Percentiles rank a stretch among this genome's conserved stretches.
Conservation (phyloP, 2,113 vertebrate species). For the Myxocyprinus asiaticus region DNA sequence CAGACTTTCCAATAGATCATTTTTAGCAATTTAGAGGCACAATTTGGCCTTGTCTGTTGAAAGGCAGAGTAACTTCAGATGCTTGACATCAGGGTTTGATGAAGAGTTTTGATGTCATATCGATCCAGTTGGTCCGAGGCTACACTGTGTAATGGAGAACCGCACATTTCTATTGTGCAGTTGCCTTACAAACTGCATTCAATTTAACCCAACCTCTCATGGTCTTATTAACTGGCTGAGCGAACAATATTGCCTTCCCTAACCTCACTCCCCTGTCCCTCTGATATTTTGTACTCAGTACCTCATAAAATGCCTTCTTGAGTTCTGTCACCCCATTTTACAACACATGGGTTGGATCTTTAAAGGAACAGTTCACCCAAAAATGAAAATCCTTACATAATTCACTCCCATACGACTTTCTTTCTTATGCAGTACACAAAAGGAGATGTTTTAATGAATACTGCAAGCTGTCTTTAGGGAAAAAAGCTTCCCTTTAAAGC, state of each 20-base stretch:
- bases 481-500: no score
- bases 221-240: slow-evolving; percentile 14
- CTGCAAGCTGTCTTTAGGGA: no score
- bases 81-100: slow-evolving; percentile 31
- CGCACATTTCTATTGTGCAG: slow-evolving; percentile 33
- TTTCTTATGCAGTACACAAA: no score
- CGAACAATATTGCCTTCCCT: slow-evolving; percentile 6
- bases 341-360: no score
- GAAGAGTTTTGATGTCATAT: slow-evolving; percentile 53
- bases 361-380: no score
- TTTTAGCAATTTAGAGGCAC: slow-evolving; percentile 7
- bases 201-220: slow-evolving; percentile 32
- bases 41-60: slow-evolving; percentile 32
- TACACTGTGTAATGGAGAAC: slow-evolving; percentile 24
- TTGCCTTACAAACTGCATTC: slow-evolving; percentile 41
- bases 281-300: not conserved
- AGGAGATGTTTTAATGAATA: no score
- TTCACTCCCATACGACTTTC: no score
- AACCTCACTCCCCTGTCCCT: not conserved
- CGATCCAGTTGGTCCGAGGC: slow-evolving; percentile 17
- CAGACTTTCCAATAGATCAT: not conserved
- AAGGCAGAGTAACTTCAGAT: slow-evolving; percentile 29
- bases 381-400: no score
- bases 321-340: not conserved
- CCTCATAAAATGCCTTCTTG: slow-evolving; percentile 17